A percentile compares a stretch with the other conserved stretches of the same genome.
These are phyloP conservation scores for Meleagris gallopavo DNA, from an alignment of 2,113 vertebrate genomes.

Conservation along the genomic window DNA sequence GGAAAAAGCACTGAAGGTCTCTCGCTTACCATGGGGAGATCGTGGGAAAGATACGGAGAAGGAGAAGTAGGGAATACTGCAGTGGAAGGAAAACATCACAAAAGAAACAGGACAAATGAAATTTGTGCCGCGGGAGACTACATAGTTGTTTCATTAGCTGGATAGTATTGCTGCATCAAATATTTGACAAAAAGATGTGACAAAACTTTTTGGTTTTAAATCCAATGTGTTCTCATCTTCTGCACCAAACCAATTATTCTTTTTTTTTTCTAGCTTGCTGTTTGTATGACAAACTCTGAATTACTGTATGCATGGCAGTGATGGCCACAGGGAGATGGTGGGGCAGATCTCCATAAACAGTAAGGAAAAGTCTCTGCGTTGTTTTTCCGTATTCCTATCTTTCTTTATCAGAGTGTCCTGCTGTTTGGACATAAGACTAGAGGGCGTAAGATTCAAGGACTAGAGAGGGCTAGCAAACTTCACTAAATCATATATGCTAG, in stretches of 20 bases:
- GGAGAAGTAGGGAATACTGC: not conserved
- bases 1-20: not conserved
- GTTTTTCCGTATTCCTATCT: not conserved
- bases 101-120: not conserved
- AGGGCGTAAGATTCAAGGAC: not conserved
- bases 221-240: not conserved
- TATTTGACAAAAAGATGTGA: not conserved
- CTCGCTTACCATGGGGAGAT: not conserved
- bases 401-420: not conserved
- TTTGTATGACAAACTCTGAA: not conserved
- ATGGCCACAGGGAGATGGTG: accelerated
- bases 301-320: not conserved
- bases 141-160: not conserved
- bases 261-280: not conserved
- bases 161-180: not conserved
- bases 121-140: not conserved
- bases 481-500: not conserved
- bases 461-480: not conserved
- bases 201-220: not conserved
- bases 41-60: not conserved
- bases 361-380: not conserved
- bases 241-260: not conserved
- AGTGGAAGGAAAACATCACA: not conserved
- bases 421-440: not conserved
- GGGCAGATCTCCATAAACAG: accelerated